phyloP scores from a whole-genome alignment of 2,888 invertebrate species.

The Torymus auratus region DNA sequence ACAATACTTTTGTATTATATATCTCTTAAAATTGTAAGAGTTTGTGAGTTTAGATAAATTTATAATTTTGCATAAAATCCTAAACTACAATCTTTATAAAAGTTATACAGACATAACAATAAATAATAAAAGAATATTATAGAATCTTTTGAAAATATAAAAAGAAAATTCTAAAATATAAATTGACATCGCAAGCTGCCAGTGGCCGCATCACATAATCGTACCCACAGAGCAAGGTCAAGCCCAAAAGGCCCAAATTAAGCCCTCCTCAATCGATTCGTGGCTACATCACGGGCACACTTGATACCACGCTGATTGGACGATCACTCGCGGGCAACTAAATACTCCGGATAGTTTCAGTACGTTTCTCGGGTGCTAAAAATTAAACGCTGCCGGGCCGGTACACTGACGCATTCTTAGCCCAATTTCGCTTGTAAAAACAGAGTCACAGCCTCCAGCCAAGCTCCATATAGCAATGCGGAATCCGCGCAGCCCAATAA shows the following conservation, averaged over 20 bases:
- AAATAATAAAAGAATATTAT: not conserved
- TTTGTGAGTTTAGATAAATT: too few species aligned
- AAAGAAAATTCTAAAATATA: not conserved
- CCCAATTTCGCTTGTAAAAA: not conserved
- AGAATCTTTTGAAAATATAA: not conserved
- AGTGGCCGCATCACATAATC: not conserved
- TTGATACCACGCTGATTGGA: conserved; percentile 63
- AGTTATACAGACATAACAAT: too few species aligned
- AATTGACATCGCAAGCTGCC: conserved; percentile 17
- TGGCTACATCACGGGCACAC: conserved; percentile 66
- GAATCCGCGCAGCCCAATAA: conserved; percentile 69
- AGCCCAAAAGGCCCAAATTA: not conserved
- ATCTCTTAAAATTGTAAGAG: too few species aligned
- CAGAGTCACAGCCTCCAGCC: not conserved
- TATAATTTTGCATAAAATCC: too few species aligned
- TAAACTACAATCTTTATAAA: too few species aligned
- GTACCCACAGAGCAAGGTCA: not conserved
- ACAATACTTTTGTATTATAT: too few species aligned
- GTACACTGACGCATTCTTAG: not conserved
- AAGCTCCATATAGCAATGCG: conserved; percentile 32
- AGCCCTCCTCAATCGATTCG: conserved; percentile 59
- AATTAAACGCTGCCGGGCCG: conserved; percentile 7
- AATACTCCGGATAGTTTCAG: conserved; percentile 21
- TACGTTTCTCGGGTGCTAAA: conserved; percentile 8
- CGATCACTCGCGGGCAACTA: conserved; percentile 58